Percentiles rank a stretch among this genome's conserved stretches.
Conservation (phyloP, 2,113 vertebrate genomes). For the Lepisosteus oculatus region DNA sequence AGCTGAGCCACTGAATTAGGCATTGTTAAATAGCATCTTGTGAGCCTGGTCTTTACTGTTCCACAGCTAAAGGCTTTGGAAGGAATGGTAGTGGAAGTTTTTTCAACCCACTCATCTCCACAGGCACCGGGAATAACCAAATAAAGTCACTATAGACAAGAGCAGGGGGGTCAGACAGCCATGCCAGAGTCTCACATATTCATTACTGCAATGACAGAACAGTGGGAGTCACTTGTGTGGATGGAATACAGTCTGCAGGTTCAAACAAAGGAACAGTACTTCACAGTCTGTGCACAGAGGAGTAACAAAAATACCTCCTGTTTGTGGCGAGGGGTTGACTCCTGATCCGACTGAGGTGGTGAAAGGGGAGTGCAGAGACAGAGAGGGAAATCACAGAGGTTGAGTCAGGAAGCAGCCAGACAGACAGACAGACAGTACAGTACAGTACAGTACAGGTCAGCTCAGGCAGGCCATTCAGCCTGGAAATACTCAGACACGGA, state of each 20-base stretch:
- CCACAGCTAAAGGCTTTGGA: neutral
- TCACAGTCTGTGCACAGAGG: constrained; percentile 35
- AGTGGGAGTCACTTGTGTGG: too few species aligned
- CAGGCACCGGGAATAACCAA: neutral
- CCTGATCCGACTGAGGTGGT: constrained; percentile 85
- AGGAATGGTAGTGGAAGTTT: too few species aligned
- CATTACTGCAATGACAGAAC: neutral
- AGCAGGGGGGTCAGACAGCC: neutral
- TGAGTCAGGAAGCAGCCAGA: constrained; percentile 55
- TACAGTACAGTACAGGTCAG: neutral
- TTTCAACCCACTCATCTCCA: neutral
- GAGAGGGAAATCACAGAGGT: constrained; percentile 57
- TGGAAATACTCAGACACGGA: neutral
- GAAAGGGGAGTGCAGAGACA: constrained; percentile 61
- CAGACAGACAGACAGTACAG: constrained; percentile 22
- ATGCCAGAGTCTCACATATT: neutral
- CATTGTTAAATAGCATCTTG: neutral
- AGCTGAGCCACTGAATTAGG: neutral
- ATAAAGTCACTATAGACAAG: neutral
- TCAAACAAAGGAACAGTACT: constrained; percentile 16
- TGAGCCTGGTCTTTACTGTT: neutral
- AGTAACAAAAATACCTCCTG: constrained; percentile 82
- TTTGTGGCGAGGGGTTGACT: constrained; percentile 91
- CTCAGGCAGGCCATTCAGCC: neutral
- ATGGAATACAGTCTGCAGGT: neutral